Evolutionary conservation across 1,140 invertebrate species (phyloP).

Genomic region (Lamellibrachia luymesi): DNA sequence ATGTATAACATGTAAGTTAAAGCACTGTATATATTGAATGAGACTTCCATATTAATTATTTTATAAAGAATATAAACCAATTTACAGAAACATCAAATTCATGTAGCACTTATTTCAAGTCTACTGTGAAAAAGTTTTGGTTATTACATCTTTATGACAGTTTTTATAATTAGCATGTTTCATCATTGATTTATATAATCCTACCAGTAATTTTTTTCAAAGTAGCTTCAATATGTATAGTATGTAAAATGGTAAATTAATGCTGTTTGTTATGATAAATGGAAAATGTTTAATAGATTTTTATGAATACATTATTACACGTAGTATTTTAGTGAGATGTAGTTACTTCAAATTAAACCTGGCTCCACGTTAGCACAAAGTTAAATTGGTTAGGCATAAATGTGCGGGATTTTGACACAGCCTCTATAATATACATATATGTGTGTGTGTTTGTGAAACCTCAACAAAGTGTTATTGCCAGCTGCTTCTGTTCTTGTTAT

Average conservation of each 20-base stretch:
- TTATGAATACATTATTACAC: too few species aligned
- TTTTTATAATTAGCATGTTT: background rate
- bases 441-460: background rate
- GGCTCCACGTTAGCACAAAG: background rate
- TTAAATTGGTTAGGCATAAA: background rate
- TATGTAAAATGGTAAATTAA: background rate
- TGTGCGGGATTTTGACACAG: background rate
- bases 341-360: background rate
- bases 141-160: too few species aligned
- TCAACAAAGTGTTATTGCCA: background rate
- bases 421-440: too few species aligned
- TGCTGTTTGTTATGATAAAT: background rate
- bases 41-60: too few species aligned
- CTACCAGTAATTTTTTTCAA: background rate
- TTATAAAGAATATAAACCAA: too few species aligned
- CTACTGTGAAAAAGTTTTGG: too few species aligned
- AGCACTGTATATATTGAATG: too few species aligned
- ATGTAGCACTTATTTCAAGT: too few species aligned
- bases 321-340: background rate
- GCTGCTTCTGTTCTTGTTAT: background rate
- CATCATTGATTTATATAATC: background rate
- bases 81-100: too few species aligned
- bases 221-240: background rate
- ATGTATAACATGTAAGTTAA: too few species aligned
- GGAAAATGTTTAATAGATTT: background rate